A percentile compares a stretch with the other conserved stretches of the same genome.
Evolutionary conservation across 2,797 vertebrate species (phyloP).

Genomic region (Meda fulgida): DNA sequence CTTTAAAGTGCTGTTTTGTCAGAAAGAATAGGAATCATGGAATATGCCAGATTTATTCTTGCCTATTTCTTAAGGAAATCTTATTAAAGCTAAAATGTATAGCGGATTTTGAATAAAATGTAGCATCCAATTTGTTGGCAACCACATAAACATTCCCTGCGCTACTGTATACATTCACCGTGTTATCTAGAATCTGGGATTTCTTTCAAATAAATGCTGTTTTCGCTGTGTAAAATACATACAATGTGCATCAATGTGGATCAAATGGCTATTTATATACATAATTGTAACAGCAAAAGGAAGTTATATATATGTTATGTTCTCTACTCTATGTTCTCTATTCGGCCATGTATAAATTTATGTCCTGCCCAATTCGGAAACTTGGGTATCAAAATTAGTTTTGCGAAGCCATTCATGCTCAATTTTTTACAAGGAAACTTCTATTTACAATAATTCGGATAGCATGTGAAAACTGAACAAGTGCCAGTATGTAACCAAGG

Average conservation of each 20-base stretch:
- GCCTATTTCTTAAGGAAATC: neutral
- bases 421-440: neutral
- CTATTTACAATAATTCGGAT: neutral
- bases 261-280: neutral
- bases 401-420: neutral
- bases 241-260: neutral
- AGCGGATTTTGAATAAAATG: neutral
- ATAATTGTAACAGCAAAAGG: neutral
- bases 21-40: neutral
- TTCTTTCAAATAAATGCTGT: neutral
- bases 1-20: neutral
- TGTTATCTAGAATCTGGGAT: neutral
- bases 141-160: neutral
- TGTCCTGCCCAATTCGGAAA: neutral
- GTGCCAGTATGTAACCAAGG: conserved; percentile 65
- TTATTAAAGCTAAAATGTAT: neutral
- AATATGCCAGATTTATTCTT: neutral
- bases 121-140: neutral
- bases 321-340: no score
- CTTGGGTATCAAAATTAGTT: neutral
- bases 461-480: neutral
- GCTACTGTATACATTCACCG: neutral
- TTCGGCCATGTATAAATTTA: neutral
- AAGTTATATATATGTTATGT: no score
- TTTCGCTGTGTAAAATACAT: neutral